Evolutionary conservation across 1,140 invertebrate species (phyloP), one percentile per base, ranked within the genome.

Genomic region (Euwallacea similis): DNA sequence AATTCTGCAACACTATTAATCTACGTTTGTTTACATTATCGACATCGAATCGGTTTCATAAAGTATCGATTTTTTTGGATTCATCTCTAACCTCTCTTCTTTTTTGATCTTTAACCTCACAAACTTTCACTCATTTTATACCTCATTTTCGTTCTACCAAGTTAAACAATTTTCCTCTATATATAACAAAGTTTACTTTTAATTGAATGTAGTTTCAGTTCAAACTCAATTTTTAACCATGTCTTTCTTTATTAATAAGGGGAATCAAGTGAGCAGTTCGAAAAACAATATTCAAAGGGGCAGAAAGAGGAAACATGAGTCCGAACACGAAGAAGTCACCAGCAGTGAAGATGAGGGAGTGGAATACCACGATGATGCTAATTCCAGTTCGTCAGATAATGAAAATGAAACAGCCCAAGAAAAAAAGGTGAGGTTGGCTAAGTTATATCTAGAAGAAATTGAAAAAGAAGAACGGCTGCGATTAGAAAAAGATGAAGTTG

Each of bases 361-460:
- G 47, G 82, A 80, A 72, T 82, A 85, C 42, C 81, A 84, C 16
- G 82, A 86, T 66, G 81, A 84, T 67, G 83, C 84, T 41, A 85
- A 86, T 46, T 82, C 83, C 2, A 86, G 85, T 50, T 87, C 85
- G 58, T 87, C 86, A 7, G 87, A 89, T 66, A 90, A 90, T 74
- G 90, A 93, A 69, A 85, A 90, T 69, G 89, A 92, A 80, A 97
- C 94, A 7, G 88, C 91, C 0, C 93, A 97, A 80, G 92, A 97
- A 77, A 97, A 97, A 79, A 92, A 92, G 76, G 75, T 98, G 44
- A 85, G 93, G 44, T 82, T 97, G 69, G 94, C 95, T 0, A 96
- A 96, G 80, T 87, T 93, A 80, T 96, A 96, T 84, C 84, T 98
- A 44, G 84, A 91, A 77, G 90, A 96, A 85, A 91, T 97, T 66